A percentile compares a stretch with the other conserved stretches of the same genome.
These are phyloP conservation scores for Limnephilus rhombicus DNA, from an alignment of 2,888 invertebrate species.

Conservation along the genomic window DNA sequence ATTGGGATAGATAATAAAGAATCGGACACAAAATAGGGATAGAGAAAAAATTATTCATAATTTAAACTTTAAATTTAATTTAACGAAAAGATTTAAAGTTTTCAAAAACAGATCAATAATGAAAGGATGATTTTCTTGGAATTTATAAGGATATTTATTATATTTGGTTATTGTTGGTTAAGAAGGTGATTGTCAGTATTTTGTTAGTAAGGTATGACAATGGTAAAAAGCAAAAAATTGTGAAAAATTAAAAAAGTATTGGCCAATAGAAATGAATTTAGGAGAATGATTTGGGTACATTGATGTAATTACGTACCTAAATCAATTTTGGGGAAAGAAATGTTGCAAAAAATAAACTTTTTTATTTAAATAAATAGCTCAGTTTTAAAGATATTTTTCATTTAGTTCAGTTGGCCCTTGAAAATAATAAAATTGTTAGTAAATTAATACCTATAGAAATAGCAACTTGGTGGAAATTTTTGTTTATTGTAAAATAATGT, in stretches of 20 bases:
- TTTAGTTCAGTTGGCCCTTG: not conserved
- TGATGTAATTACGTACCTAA: not conserved
- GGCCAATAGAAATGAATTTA: not conserved
- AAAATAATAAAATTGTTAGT: not conserved
- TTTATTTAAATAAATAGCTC: no score
- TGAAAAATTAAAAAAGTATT: not conserved
- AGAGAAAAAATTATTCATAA: not conserved
- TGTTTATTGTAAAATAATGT: not conserved
- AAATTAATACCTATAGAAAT: not conserved
- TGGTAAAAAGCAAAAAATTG: not conserved
- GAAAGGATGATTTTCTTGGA: not conserved
- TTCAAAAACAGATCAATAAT: not conserved
- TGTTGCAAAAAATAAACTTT: no score
- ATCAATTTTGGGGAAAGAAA: not conserved
- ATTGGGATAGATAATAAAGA: conserved; percentile 15
- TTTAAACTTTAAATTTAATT: not conserved
- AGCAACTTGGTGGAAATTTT: not conserved
- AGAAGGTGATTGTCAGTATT: not conserved
- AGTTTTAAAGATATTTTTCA: no score
- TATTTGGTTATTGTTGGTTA: not conserved
- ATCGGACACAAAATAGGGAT: not conserved
- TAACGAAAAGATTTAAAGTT: not conserved
- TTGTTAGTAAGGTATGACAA: not conserved
- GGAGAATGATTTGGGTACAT: not conserved
- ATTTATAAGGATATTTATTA: not conserved